phyloP scores from a whole-genome alignment of 2,797 vertebrate genomes.

The Siniperca undulata region DNA sequence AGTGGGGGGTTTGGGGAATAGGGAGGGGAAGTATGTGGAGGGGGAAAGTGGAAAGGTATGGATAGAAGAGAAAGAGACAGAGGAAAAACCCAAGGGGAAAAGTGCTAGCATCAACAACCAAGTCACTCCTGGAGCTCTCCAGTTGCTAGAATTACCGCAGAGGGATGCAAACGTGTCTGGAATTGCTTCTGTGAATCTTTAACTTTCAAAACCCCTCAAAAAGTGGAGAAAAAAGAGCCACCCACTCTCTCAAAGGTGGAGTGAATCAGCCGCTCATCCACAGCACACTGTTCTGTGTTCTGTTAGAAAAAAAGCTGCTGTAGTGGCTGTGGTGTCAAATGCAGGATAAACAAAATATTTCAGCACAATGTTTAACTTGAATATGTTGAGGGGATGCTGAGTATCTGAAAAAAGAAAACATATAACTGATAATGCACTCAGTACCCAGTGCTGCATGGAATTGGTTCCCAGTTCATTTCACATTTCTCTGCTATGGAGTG shows the following conservation, averaged over 20 bases:
- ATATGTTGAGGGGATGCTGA: slow-evolving; percentile 22
- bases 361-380: slow-evolving; percentile 37
- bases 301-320: slow-evolving; percentile 33
- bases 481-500: slow-evolving; percentile 32
- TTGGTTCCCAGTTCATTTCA: slow-evolving; percentile 55
- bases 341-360: slow-evolving; percentile 31
- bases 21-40: slow-evolving; percentile 20
- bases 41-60: slow-evolving; percentile 51
- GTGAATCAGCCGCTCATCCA: slow-evolving; percentile 55
- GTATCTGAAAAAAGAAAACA: not conserved
- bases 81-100: slow-evolving; percentile 77
- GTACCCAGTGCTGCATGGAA: slow-evolving; percentile 41
- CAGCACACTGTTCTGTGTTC: slow-evolving; percentile 30
- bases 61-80: slow-evolving; percentile 73
- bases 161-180: slow-evolving; percentile 81
- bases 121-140: slow-evolving; percentile 82
- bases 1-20: slow-evolving; percentile 55
- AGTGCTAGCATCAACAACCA: slow-evolving; percentile 85
- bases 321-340: slow-evolving; percentile 49
- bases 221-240: slow-evolving; percentile 64
- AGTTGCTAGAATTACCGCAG: slow-evolving; percentile 80
- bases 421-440: slow-evolving; percentile 36
- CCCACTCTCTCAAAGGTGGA: slow-evolving; percentile 63
- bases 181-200: slow-evolving; percentile 79
- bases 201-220: slow-evolving; percentile 79